These are phyloP conservation scores for Phycodurus eques DNA, from an alignment of 2,113 vertebrate genomes.

Conservation along the genomic window DNA sequence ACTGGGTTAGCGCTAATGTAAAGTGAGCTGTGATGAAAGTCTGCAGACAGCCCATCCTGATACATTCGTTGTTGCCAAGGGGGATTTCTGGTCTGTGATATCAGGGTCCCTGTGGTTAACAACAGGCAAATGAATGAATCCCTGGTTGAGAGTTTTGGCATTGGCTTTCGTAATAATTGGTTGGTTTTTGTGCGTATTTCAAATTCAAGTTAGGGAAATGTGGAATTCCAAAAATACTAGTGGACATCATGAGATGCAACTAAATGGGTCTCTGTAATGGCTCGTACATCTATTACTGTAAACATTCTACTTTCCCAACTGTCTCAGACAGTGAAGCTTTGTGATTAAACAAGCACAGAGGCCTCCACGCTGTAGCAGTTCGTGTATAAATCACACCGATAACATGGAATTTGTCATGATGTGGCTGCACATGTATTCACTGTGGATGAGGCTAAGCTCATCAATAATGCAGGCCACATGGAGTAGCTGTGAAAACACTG, in stretches of 20 bases:
- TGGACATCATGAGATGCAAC: not conserved
- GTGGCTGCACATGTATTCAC: slow-evolving; percentile 42
- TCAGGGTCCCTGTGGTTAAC: not conserved
- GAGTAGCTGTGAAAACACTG: slow-evolving; percentile 51
- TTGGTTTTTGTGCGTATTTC: not conserved
- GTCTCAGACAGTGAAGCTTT: slow-evolving; percentile 1
- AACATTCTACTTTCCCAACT: not conserved
- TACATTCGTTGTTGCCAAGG: not conserved
- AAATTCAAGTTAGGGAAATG: not conserved
- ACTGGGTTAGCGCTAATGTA: not conserved
- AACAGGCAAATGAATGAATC: not conserved
- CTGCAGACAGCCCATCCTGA: not conserved
- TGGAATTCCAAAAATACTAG: not conserved
- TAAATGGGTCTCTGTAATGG: not conserved
- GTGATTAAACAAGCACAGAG: slow-evolving; percentile 24
- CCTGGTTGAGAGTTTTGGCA: not conserved
- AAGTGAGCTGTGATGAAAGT: not conserved
- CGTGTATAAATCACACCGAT: slow-evolving; percentile 22
- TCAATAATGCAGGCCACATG: slow-evolving; percentile 58
- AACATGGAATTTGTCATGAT: slow-evolving; percentile 43
- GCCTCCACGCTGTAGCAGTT: slow-evolving; percentile 16
- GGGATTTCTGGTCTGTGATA: not conserved
- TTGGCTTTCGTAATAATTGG: not conserved
- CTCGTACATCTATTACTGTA: not conserved
- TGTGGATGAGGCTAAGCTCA: slow-evolving; percentile 42